Percentiles rank a stretch among this genome's conserved stretches.
Evolutionary conservation across 2,113 vertebrate genomes (phyloP).

Genomic region (Coreoperca whiteheadi): DNA sequence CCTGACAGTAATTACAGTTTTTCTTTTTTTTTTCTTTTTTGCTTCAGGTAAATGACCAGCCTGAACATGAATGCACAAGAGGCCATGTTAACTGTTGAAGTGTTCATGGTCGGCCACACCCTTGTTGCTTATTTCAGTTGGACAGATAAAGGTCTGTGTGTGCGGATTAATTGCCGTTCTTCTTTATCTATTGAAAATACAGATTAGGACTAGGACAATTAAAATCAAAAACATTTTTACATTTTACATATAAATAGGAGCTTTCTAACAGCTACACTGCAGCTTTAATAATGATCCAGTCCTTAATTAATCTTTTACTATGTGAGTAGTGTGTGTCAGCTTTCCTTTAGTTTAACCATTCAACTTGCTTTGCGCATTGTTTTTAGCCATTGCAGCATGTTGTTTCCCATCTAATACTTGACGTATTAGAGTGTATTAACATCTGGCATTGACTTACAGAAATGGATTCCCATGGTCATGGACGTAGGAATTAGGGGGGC

Average conservation of each 20-base stretch:
- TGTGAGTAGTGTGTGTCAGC: neutral
- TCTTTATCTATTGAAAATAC: neutral
- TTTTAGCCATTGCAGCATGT: too few species aligned
- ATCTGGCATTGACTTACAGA: too few species aligned
- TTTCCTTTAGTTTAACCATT: neutral
- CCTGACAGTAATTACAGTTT: neutral
- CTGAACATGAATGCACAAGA: constrained; percentile 49
- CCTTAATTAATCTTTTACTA: neutral
- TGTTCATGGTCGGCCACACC: constrained; percentile 65
- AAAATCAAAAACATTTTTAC: neutral
- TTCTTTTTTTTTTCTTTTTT: constrained; percentile 45
- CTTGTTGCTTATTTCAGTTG: constrained; percentile 20
- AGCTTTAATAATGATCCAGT: neutral
- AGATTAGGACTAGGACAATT: neutral
- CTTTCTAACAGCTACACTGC: neutral
- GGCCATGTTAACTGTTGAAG: constrained; percentile 69
- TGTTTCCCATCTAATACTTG: too few species aligned
- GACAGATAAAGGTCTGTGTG: neutral
- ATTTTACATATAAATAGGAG: neutral
- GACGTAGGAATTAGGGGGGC: too few species aligned
- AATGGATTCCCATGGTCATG: too few species aligned
- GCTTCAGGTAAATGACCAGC: constrained; percentile 56
- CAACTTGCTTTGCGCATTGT: neutral
- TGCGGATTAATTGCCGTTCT: neutral
- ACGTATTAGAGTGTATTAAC: too few species aligned